Percentiles rank a stretch among this genome's conserved stretches.
phyloP scores from a whole-genome alignment of 2,113 vertebrate genomes.

The Pteronura brasiliensis region DNA sequence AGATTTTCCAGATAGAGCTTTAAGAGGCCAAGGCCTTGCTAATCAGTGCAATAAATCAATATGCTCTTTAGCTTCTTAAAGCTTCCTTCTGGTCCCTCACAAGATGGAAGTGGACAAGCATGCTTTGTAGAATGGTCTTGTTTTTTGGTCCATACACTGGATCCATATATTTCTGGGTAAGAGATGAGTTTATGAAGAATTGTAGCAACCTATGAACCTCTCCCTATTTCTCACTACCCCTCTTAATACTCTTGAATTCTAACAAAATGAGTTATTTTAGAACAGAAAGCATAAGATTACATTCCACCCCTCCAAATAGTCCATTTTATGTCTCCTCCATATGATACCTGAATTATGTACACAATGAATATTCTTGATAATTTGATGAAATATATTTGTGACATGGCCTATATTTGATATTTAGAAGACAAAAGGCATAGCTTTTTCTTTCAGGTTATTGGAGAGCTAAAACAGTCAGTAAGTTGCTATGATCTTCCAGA shows the following conservation, averaged over 20 bases:
- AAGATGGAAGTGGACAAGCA: background rate
- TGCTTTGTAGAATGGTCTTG: background rate
- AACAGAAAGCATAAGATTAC: background rate
- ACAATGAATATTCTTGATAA: background rate
- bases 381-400: background rate
- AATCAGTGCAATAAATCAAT: background rate
- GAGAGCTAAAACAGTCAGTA: background rate
- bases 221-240: background rate
- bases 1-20: background rate
- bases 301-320: background rate
- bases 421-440: background rate
- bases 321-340: background rate
- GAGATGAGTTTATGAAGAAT: background rate
- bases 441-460: background rate
- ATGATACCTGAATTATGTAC: background rate
- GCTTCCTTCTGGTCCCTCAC: background rate
- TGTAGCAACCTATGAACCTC: background rate
- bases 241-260: background rate
- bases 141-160: background rate
- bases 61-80: background rate
- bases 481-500: background rate
- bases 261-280: background rate
- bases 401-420: background rate
- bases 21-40: background rate
- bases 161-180: background rate